These are phyloP conservation scores for Sebastes kiyomatsui DNA, from an alignment of 2,797 vertebrate species.

Conservation along the genomic window DNA sequence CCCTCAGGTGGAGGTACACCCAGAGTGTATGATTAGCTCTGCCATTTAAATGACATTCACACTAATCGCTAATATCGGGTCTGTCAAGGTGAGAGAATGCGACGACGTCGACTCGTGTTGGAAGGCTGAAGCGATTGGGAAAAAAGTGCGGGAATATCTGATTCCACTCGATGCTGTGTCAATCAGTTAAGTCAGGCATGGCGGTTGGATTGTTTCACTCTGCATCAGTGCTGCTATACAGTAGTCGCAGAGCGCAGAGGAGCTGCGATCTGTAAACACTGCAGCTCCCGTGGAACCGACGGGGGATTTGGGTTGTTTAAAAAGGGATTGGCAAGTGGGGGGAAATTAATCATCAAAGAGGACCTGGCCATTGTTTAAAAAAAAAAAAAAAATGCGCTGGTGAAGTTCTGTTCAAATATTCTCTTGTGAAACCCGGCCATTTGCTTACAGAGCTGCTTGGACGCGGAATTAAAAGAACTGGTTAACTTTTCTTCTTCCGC, in stretches of 20 bases:
- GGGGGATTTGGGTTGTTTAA: slow-evolving; percentile 52
- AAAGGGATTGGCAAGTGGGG: slow-evolving; percentile 37
- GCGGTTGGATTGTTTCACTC: slow-evolving; percentile 58
- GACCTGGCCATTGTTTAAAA: slow-evolving; percentile 15
- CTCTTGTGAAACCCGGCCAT: slow-evolving; percentile 14
- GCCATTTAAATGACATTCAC: slow-evolving; percentile 84
- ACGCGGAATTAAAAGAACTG: slow-evolving; percentile 44
- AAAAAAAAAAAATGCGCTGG: slow-evolving; percentile 7
- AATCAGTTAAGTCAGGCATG: slow-evolving; percentile 65
- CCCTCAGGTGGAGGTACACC: slow-evolving; percentile 72
- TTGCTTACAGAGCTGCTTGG: slow-evolving; percentile 41
- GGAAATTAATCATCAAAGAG: slow-evolving; percentile 50
- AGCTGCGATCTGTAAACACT: slow-evolving; percentile 64
- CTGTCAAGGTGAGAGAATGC: slow-evolving; percentile 72
- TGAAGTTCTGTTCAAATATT: slow-evolving; percentile 42
- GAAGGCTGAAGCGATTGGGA: slow-evolving; percentile 35
- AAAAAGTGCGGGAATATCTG: slow-evolving; percentile 54
- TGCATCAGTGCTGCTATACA: slow-evolving; percentile 51
- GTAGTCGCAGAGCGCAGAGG: slow-evolving; percentile 44
- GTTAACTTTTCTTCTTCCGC: slow-evolving; percentile 33
- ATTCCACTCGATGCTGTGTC: slow-evolving; percentile 66
- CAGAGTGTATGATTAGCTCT: slow-evolving; percentile 77
- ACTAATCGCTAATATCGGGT: slow-evolving; percentile 80
- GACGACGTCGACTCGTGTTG: slow-evolving; percentile 47
- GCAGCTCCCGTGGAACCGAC: slow-evolving; percentile 30